phyloP scores from a whole-genome alignment of 1,140 invertebrate species.

The Reticulitermes speratus region DNA sequence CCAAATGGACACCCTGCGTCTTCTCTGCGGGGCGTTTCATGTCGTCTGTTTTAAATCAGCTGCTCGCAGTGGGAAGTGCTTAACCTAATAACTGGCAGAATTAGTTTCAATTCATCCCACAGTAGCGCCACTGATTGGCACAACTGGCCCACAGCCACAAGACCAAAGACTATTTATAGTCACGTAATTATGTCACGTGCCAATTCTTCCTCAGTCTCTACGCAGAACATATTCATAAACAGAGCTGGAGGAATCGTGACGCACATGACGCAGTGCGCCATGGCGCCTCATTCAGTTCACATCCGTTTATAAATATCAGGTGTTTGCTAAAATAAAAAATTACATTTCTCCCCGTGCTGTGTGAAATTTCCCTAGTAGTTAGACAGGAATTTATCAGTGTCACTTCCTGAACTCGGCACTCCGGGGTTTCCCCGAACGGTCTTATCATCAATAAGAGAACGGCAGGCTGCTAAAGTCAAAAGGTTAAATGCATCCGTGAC shows the following conservation, averaged over 20 bases:
- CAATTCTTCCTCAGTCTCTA: not conserved
- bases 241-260: not conserved
- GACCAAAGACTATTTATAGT: too few species aligned
- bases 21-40: not conserved
- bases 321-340: not conserved
- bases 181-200: too few species aligned
- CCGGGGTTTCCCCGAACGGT: not conserved
- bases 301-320: not conserved
- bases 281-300: not conserved
- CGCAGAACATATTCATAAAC: not conserved
- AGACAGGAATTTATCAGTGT: not conserved
- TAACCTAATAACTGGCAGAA: not conserved
- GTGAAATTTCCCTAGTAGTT: not conserved
- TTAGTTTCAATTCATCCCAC: constrained; percentile 9
- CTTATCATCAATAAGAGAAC: not conserved
- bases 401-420: not conserved
- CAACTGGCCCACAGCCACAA: not conserved
- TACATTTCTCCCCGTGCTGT: not conserved
- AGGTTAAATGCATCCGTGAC: not conserved
- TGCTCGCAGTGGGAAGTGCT: not conserved
- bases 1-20: not conserved
- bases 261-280: not conserved
- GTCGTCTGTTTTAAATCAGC: not conserved
- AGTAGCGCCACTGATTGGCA: constrained; percentile 8
- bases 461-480: not conserved